A percentile compares a stretch with the other conserved stretches of the same genome.
phyloP scores from a whole-genome alignment of 2,113 vertebrate genomes.

The Ifrita kowaldi region DNA sequence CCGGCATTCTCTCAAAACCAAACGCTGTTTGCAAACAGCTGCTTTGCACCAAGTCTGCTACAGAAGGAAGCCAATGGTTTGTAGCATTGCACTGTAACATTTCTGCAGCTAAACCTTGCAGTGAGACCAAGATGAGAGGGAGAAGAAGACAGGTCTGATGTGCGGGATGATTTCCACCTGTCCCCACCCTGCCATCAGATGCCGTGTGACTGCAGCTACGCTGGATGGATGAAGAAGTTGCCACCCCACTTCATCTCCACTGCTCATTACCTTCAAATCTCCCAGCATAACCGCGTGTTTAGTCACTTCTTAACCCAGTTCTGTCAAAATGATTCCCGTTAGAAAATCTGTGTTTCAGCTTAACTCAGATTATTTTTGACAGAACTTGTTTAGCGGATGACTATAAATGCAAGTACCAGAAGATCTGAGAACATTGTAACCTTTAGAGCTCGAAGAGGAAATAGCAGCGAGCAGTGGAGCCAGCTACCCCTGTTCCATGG shows the following conservation, averaged over 20 bases:
- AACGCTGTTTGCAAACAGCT: background rate
- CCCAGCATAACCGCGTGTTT: constrained; percentile 38
- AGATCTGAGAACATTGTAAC: constrained; percentile 54
- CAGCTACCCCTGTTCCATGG: background rate
- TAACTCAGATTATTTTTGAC: constrained; percentile 68
- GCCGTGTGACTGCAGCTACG: background rate
- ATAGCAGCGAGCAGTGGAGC: background rate
- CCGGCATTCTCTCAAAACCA: background rate
- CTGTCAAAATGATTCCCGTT: constrained; percentile 63
- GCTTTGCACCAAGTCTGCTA: background rate
- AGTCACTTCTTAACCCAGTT: constrained; percentile 67
- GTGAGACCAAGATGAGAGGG: background rate
- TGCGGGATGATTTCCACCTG: background rate
- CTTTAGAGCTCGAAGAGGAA: constrained; percentile 34
- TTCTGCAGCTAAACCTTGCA: background rate
- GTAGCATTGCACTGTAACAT: background rate
- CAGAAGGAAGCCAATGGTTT: background rate
- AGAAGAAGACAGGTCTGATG: background rate
- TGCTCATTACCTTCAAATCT: constrained; percentile 56
- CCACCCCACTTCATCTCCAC: constrained; percentile 33
- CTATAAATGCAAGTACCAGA: constrained; percentile 63
- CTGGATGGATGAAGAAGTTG: constrained; percentile 19
- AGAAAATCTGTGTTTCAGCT: constrained; percentile 63
- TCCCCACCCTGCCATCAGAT: background rate
- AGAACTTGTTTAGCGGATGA: constrained; percentile 56